Evolutionary conservation across 2,797 vertebrate genomes (phyloP).

Genomic region (Aulostomus chinensis): DNA sequence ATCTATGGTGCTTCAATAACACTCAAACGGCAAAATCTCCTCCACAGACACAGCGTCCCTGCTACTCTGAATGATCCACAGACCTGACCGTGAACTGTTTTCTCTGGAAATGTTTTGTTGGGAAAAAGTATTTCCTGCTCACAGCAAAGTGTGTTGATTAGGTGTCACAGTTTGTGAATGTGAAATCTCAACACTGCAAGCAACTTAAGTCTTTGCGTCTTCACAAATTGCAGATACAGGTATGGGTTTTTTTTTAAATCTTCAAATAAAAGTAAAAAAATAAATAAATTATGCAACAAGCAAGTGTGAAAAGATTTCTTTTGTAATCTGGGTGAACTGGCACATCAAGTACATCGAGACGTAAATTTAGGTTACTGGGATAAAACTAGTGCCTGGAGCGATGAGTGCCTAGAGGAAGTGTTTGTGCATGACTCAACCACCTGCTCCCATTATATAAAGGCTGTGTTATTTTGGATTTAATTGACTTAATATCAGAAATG

Average conservation of each 20-base stretch:
- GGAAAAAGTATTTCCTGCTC: background rate
- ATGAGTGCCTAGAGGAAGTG: conserved; percentile 10
- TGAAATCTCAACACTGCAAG: background rate
- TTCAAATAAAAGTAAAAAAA: background rate
- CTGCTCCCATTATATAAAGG: conserved; percentile 37
- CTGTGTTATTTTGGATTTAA: conserved; percentile 43
- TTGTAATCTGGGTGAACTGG: background rate
- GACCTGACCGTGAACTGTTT: conserved; percentile 6
- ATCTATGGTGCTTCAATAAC: no score
- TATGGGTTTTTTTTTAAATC: no score
- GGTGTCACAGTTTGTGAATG: background rate
- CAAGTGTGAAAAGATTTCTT: background rate
- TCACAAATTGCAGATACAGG: background rate
- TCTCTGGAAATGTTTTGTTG: conserved; percentile 1
- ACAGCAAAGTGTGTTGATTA: background rate
- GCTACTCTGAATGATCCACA: background rate
- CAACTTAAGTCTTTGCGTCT: background rate
- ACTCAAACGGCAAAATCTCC: no score
- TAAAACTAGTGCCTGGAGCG: conserved; percentile 16
- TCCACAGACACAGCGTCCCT: background rate
- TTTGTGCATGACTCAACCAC: conserved; percentile 36
- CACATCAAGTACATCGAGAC: conserved; percentile 8
- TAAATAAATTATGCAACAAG: background rate
- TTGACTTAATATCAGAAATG: conserved; percentile 49
- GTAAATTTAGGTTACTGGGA: conserved; percentile 22